These are phyloP conservation scores for Eudemis profundana DNA, from an alignment of 2,888 invertebrate species.

Conservation along the genomic window DNA sequence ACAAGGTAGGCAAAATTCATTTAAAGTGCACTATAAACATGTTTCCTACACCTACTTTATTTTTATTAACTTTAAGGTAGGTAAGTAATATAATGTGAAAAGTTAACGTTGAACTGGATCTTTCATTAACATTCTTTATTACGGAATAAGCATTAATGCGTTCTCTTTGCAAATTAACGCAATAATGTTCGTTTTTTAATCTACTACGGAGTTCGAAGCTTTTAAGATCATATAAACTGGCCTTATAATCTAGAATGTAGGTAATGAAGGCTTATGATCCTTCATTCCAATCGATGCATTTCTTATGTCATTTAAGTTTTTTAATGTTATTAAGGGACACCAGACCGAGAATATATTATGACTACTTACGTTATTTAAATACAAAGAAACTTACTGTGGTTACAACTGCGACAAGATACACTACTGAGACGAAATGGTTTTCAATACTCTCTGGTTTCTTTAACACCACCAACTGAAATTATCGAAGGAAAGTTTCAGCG, in stretches of 20 bases:
- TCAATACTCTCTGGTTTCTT: too few relatives aligned
- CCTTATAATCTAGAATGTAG: slow-evolving; percentile 19
- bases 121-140: slow-evolving; percentile 47
- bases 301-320: background rate
- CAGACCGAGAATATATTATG: background rate
- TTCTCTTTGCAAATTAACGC: slow-evolving; percentile 52
- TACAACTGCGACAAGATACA: too few relatives aligned
- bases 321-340: background rate
- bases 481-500: too few relatives aligned
- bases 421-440: too few relatives aligned
- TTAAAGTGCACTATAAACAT: too few relatives aligned
- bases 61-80: slow-evolving; percentile 25
- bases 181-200: slow-evolving; percentile 10
- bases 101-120: slow-evolving; percentile 46
- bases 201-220: slow-evolving; percentile 21
- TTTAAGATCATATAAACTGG: slow-evolving; percentile 27
- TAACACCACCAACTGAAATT: too few relatives aligned
- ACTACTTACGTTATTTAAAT: background rate
- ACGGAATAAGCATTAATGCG: slow-evolving; percentile 52
- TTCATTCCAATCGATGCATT: slow-evolving; percentile 14
- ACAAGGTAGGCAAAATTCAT: too few relatives aligned
- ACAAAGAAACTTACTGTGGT: too few relatives aligned
- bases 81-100: slow-evolving; percentile 24
- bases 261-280: slow-evolving; percentile 28
- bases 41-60: slow-evolving; percentile 6